Evolutionary conservation across 2,888 invertebrate species (phyloP).

Genomic region (Venusia cambrica): DNA sequence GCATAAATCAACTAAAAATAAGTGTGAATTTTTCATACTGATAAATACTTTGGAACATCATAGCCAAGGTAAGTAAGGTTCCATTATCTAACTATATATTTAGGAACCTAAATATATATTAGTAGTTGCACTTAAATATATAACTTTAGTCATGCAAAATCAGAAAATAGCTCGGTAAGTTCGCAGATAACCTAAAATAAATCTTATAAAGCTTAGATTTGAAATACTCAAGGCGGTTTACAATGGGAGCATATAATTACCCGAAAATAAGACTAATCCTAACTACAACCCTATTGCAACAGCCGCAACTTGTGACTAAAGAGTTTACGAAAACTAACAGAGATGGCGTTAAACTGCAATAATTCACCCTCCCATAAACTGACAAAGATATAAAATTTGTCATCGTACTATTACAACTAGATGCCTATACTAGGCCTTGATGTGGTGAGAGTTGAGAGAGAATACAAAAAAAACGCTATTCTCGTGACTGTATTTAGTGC

Average conservation of each 20-base stretch:
- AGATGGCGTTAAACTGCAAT: slow-evolving; percentile 30
- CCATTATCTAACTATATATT: slow-evolving; percentile 63
- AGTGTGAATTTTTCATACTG: too few relatives aligned
- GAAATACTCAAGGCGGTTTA: slow-evolving; percentile 19
- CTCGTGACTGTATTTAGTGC: too few relatives aligned
- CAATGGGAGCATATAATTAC: neutral
- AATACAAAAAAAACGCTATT: too few relatives aligned
- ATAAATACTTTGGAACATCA: slow-evolving; percentile 66
- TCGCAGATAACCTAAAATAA: neutral
- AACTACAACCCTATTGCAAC: slow-evolving; percentile 14
- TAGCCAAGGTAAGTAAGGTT: slow-evolving; percentile 71
- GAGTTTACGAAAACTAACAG: slow-evolving; percentile 26
- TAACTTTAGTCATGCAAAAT: slow-evolving; percentile 15
- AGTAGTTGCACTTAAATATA: slow-evolving; percentile 30
- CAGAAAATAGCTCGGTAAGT: neutral
- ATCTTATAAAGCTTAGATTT: slow-evolving; percentile 13
- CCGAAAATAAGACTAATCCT: slow-evolving; percentile 11
- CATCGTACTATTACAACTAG: too few relatives aligned
- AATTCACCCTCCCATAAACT: too few relatives aligned
- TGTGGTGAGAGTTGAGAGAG: too few relatives aligned
- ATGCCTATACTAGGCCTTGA: too few relatives aligned
- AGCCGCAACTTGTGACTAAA: slow-evolving; percentile 28
- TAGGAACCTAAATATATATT: slow-evolving; percentile 62
- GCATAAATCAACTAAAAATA: slow-evolving; percentile 3
- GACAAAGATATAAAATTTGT: too few relatives aligned